These are phyloP conservation scores for Chironomus striatipennis DNA, from an alignment of 1,140 invertebrate species.

Conservation along the genomic window DNA sequence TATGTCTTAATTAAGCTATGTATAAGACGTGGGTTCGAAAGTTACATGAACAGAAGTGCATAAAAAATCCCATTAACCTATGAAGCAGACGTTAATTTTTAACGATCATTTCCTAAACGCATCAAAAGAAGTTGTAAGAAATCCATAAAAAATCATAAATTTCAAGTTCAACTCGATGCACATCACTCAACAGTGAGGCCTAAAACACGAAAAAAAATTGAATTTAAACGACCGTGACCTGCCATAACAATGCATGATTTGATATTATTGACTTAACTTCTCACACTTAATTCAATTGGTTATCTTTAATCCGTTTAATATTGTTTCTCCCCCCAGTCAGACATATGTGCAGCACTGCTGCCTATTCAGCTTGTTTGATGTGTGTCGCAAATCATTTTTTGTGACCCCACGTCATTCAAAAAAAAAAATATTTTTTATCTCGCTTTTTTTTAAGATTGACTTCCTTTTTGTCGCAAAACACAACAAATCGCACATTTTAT, in stretches of 20 bases:
- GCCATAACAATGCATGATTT: not conserved
- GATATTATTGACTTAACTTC: not conserved
- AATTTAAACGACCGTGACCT: not conserved
- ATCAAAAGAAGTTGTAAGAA: not conserved
- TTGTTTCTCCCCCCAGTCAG: not conserved
- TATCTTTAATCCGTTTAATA: slow-evolving; percentile 5
- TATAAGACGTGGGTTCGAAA: no score
- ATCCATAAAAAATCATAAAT: not conserved
- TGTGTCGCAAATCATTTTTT: not conserved
- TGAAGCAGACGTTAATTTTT: no score
- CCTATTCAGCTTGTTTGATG: not conserved
- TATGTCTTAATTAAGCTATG: no score
- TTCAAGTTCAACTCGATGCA: not conserved
- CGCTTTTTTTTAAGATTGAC: not conserved
- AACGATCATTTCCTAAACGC: not conserved
- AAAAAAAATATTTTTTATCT: no score
- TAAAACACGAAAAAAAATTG: not conserved
- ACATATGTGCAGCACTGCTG: no score
- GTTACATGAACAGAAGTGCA: no score
- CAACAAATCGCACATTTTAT: no score
- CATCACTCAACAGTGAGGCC: not conserved
- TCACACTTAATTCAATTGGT: not conserved
- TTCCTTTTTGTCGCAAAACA: not conserved
- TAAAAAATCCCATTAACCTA: no score
- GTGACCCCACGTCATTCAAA: not conserved